These are phyloP conservation scores for Micromussa lordhowensis DNA, from an alignment of 92 coral and sea anemone species.

Conservation along the genomic window DNA sequence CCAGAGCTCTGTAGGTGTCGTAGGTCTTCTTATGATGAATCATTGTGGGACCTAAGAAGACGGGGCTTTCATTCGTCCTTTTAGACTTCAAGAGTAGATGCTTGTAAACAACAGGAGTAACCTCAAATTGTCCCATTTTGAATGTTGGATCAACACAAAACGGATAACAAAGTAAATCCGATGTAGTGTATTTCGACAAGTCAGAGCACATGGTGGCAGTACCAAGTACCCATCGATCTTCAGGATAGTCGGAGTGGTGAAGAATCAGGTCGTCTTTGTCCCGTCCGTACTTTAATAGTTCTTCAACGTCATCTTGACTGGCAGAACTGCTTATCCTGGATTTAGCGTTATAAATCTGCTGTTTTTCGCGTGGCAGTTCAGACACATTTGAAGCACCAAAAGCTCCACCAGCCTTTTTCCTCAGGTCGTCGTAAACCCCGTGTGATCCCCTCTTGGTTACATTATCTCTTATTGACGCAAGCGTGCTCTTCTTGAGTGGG, in stretches of 20 bases:
- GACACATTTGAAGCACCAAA: constrained; percentile 24
- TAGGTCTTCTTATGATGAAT: constrained; percentile 67
- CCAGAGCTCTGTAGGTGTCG: constrained; percentile 42
- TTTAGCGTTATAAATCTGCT: constrained; percentile 55
- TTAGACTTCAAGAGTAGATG: constrained; percentile 47
- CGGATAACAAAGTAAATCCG: constrained; percentile 31
- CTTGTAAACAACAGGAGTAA: constrained; percentile 64
- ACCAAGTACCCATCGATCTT: constrained; percentile 70
- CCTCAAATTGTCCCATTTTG: constrained; percentile 66
- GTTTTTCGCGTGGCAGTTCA: constrained; percentile 45
- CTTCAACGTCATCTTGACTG: constrained; percentile 45
- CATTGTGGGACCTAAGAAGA: constrained; percentile 73
- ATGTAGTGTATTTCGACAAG: constrained; percentile 33
- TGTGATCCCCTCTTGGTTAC: constrained; percentile 13
- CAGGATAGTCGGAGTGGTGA: constrained; percentile 65
- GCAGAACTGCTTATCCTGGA: constrained; percentile 28
- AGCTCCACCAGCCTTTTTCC: constrained; percentile 52
- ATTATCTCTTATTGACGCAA: constrained; percentile 16
- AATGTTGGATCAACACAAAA: constrained; percentile 71
- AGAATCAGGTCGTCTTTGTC: constrained; percentile 54
- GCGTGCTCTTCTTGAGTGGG: constrained; percentile 48
- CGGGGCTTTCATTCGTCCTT: constrained; percentile 50
- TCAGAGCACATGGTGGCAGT: constrained; percentile 60
- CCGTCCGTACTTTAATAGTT: constrained; percentile 38
- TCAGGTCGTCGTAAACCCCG: constrained; percentile 32